Percentiles rank a stretch among this genome's conserved stretches.
These are phyloP conservation scores for Amazona guildingii DNA, from an alignment of 2,113 vertebrate genomes.

Conservation along the genomic window DNA sequence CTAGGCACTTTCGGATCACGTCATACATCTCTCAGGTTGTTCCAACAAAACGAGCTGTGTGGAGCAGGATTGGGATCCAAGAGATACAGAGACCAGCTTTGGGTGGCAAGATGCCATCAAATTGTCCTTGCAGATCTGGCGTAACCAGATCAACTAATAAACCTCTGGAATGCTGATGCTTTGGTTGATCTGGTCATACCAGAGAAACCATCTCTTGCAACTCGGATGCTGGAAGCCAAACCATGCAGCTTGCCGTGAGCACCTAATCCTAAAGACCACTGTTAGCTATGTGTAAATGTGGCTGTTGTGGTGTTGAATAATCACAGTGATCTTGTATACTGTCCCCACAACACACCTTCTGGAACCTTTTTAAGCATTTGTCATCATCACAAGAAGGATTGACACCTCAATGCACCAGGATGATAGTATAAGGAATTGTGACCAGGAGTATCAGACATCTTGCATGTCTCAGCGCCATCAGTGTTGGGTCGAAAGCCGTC, in stretches of 20 bases:
- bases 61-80: background rate
- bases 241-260: background rate
- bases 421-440: background rate
- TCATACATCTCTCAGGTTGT: background rate
- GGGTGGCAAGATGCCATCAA: background rate
- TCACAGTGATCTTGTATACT: background rate
- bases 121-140: slow-evolving; percentile 21
- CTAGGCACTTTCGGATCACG: background rate
- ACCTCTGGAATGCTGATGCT: slow-evolving; percentile 32
- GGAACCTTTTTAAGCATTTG: background rate
- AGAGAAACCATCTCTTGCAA: background rate
- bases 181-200: slow-evolving; percentile 1
- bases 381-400: background rate
- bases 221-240: background rate
- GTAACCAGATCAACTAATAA: slow-evolving; percentile 20
- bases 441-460: background rate
- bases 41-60: slow-evolving; percentile 15
- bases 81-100: background rate
- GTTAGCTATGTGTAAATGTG: background rate
- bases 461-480: background rate
- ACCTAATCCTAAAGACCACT: background rate
- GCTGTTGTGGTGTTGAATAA: background rate
- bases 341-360: background rate
- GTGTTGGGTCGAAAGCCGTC: background rate
- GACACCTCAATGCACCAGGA: background rate